A percentile compares a stretch with the other conserved stretches of the same genome.
Conservation (phyloP, 2,888 invertebrate species). For the Dromius quadrimaculatus region DNA sequence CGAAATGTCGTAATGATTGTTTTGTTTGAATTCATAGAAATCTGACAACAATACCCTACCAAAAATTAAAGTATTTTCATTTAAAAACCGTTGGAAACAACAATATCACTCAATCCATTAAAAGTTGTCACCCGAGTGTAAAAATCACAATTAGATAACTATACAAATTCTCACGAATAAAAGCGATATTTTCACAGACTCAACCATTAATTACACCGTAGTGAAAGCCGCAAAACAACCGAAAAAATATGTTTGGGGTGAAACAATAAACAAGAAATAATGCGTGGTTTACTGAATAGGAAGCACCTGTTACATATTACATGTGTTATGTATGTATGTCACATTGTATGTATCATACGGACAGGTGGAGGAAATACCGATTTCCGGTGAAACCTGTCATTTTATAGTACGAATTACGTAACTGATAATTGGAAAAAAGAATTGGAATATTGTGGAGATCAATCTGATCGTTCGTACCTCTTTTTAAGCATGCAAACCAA, state of each 20-base stretch:
- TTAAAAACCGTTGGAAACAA: neutral
- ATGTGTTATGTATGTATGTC: constrained; percentile 22
- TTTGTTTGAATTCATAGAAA: too few species aligned
- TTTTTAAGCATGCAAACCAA: too few species aligned
- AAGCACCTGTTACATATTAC: constrained; percentile 25
- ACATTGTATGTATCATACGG: constrained; percentile 2
- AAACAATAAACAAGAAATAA: constrained; percentile 11
- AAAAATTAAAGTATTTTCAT: neutral
- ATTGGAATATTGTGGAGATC: too few species aligned
- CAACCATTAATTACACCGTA: neutral
- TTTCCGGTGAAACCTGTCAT: constrained; percentile 24
- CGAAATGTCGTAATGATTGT: too few species aligned
- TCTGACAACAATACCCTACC: too few species aligned
- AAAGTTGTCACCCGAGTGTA: constrained; percentile 19
- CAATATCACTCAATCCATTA: constrained; percentile 6
- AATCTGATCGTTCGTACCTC: too few species aligned
- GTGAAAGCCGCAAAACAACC: constrained; percentile 16
- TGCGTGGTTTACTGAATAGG: constrained; percentile 23
- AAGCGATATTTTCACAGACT: constrained; percentile 16
- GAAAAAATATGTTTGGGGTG: constrained; percentile 29
- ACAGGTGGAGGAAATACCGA: constrained; percentile 25
- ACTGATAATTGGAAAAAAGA: too few species aligned
- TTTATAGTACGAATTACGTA: too few species aligned
- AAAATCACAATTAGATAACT: neutral
- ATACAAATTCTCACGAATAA: neutral